Base-by-base conservation (phyloP, 2,888 invertebrate species). In the Drosophila anomalata region DNA sequence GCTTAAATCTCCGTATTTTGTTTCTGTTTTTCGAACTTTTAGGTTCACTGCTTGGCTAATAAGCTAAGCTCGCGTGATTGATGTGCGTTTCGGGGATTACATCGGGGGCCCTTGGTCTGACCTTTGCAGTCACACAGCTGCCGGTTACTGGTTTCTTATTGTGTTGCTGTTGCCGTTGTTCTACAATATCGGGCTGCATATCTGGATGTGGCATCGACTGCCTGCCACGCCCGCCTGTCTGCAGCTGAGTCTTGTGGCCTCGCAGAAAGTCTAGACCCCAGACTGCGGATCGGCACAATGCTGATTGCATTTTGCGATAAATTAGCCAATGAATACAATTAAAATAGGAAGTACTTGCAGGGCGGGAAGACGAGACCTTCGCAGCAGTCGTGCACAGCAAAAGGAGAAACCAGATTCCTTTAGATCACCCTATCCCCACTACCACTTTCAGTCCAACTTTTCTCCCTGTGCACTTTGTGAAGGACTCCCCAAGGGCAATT, bases 321-420 rank as follows among this genome's bases (percentile, higher is more conserved):
- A 84, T 87, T 87, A 84, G 63, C 79, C 84, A 81, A 84, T 85
- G 85, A 87, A 84, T 84, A 82, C 86, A 84, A 84, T 87, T 87
- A 87, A 87, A 76, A 77, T 48, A 55, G 41, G 53, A 41, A 47
- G 47, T 47, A 52, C 44, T 46, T 44, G 44, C 50, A 55, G 85
- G 82, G 73, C 85, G 79, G 36, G 20, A 41, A 17, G 59, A 24
- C 48, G 31, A 73, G 77, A 79, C 84, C 84, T 77, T 78, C 70
- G 51, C 59, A 52, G 22, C 36, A 8, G 6, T 20, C 41, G 5
- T 9, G 42, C 61, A 62, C 61, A 11, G 48, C 14, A 8, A 36
- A 36, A n/a, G 6, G 2, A 2, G 36, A 36, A 36, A n/a, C 36
- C 36, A 2, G 36, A 5, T 33, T 33, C 29, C 29, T 9, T 29